These are phyloP conservation scores for Nycticryphes semicollaris DNA, from an alignment of 2,113 vertebrate genomes.

Conservation along the genomic window DNA sequence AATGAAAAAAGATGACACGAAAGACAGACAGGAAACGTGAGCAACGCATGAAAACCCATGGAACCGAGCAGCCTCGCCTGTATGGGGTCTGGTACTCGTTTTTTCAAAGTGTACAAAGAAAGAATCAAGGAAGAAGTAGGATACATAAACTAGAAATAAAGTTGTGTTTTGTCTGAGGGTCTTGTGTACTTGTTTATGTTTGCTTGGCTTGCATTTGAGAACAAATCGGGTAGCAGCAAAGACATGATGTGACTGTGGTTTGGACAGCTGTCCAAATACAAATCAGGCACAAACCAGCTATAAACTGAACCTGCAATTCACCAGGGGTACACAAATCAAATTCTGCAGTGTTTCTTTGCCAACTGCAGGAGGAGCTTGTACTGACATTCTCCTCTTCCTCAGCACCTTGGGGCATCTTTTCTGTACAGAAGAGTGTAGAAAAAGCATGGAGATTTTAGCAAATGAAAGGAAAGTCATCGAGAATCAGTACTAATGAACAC, in stretches of 20 bases:
- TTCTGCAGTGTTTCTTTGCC: background rate
- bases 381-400: background rate
- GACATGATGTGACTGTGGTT: background rate
- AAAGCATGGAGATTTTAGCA: background rate
- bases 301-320: background rate
- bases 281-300: background rate
- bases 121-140: background rate
- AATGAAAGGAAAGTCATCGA: background rate
- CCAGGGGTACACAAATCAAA: background rate
- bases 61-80: background rate
- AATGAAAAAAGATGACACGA: background rate
- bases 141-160: background rate
- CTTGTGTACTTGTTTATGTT: conserved; percentile 6
- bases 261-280: background rate
- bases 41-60: background rate
- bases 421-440: background rate
- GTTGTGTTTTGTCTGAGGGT: background rate
- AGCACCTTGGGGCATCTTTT: background rate
- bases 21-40: conserved; percentile 6
- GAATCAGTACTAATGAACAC: background rate
- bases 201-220: background rate
- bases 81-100: background rate
- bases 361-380: background rate
- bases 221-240: background rate
- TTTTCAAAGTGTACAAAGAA: background rate